Base-by-base conservation (phyloP, 1,140 invertebrate genomes). In the Bombus balteatus region DNA sequence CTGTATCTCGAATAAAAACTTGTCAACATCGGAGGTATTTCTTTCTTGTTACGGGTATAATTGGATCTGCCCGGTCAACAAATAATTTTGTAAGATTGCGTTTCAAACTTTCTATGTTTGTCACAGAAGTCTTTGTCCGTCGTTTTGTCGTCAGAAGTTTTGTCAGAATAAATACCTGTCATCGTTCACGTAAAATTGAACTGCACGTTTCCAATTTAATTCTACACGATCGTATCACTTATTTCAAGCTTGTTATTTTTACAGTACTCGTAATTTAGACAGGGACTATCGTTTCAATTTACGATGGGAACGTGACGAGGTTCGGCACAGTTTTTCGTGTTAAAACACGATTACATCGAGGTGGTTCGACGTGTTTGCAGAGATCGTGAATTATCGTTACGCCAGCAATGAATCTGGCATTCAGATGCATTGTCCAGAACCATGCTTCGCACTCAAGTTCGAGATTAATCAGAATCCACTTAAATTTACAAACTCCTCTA, bases 381-480 rank as follows among this genome's bases (percentile, higher is more conserved):
- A 85, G 73, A 90, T 87, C 88, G 86, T 82, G 88, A 82, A 90
- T 89, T 77, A 84, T 76, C 70, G 80, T 83, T 81, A 74, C 62
- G 65, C 22, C 39, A n/a, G 81, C 70, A 78, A 89, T 90, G 82
- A 90, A 90, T 90, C 87, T 90, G 85, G 88, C 65, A 90, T 90
- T 89, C 88, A 89, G 89, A 90, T 90, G 81, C 88, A 89, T 85
- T 83, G 82, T 81, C 70, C 53, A 79, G 81, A 89, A 90, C 81
- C 65, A 47, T 65, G 62, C 39, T 25, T 32, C 70, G 59, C 81
- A 87, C 32, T 87, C 85, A 87, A 89, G 88, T 89, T 89, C 78
- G 88, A 84, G 88, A 83, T 80, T 89, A 90, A 90, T 90, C 89
- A 90, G 87, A 90, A 89, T 81, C 81, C 89, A 87, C 89, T 90